These are phyloP conservation scores for Lutjanus campechanus DNA, from an alignment of 2,797 vertebrate species.

Conservation along the genomic window DNA sequence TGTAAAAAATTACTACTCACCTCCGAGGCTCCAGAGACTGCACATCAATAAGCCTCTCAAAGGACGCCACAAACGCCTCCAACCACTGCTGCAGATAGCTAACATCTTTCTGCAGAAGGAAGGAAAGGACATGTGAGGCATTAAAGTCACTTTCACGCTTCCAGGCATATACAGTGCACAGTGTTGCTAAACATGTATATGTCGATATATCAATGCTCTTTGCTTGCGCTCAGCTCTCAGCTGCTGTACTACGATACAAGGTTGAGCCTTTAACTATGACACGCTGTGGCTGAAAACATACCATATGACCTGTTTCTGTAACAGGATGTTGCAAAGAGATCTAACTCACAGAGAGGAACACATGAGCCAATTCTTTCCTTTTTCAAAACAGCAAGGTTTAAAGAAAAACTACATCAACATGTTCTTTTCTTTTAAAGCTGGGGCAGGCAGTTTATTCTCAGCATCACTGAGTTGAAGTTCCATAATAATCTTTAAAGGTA, in stretches of 20 bases:
- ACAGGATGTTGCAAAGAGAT: conserved; percentile 82
- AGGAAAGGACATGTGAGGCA: conserved; percentile 35
- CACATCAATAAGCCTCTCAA: conserved; percentile 92
- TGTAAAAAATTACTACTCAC: conserved; percentile 80
- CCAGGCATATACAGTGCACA: conserved; percentile 7
- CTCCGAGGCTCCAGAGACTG: conserved; percentile 91
- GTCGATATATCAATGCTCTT: background rate
- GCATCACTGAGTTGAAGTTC: no score
- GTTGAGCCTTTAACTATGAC: conserved; percentile 16
- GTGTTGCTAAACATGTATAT: background rate
- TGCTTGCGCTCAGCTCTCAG: conserved; percentile 2
- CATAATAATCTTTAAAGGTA: no score
- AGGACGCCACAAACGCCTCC: conserved; percentile 91
- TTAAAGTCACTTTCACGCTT: background rate
- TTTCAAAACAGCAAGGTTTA: conserved; percentile 44
- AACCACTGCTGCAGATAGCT: conserved; percentile 95
- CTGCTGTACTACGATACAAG: background rate
- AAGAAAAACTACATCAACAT: conserved; percentile 23
- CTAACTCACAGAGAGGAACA: conserved; percentile 58
- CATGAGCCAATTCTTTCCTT: conserved; percentile 73
- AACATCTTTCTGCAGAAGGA: conserved; percentile 90
- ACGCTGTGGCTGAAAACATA: conserved; percentile 35
- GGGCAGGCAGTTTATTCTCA: no score
- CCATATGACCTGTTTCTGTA: conserved; percentile 72
- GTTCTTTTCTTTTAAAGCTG: conserved; percentile 12